Percentiles rank a stretch among this genome's conserved stretches.
Evolutionary conservation across 2,113 vertebrate genomes (phyloP).

Genomic region (Cricetomys ansorgei): DNA sequence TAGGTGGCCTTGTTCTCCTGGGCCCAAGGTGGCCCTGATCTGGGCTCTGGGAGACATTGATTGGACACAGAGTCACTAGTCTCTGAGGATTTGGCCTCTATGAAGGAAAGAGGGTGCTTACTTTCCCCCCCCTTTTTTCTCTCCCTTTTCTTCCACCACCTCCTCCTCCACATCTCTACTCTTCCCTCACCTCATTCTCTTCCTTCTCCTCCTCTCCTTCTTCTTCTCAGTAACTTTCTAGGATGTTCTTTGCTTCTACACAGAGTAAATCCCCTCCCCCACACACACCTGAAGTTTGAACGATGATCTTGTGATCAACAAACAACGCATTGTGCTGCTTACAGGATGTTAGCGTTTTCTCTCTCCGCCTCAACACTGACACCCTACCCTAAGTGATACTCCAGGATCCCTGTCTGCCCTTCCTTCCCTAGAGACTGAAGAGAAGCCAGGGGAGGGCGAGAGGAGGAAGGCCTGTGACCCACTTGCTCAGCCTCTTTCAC

Average conservation of each 20-base stretch:
- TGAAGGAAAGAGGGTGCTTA: background rate
- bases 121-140: background rate
- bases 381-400: background rate
- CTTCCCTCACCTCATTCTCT: too few species aligned
- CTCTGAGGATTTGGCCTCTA: background rate
- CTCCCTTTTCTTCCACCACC: background rate
- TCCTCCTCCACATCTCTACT: too few species aligned
- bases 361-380: too few species aligned
- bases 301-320: too few species aligned
- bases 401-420: too few species aligned
- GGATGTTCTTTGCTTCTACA: background rate
- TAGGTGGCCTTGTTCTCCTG: background rate
- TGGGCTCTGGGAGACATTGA: background rate
- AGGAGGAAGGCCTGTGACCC: rapidly evolving
- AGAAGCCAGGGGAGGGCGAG: background rate
- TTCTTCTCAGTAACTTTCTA: background rate
- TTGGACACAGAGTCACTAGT: background rate
- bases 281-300: background rate
- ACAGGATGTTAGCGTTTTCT: background rate
- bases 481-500: background rate
- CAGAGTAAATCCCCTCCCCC: background rate
- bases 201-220: background rate
- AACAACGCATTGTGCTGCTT: background rate
- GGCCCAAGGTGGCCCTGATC: too few species aligned
- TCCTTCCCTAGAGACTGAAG: background rate